Base-by-base conservation (phyloP, 2,888 invertebrate species). In the Brenthis ino region DNA sequence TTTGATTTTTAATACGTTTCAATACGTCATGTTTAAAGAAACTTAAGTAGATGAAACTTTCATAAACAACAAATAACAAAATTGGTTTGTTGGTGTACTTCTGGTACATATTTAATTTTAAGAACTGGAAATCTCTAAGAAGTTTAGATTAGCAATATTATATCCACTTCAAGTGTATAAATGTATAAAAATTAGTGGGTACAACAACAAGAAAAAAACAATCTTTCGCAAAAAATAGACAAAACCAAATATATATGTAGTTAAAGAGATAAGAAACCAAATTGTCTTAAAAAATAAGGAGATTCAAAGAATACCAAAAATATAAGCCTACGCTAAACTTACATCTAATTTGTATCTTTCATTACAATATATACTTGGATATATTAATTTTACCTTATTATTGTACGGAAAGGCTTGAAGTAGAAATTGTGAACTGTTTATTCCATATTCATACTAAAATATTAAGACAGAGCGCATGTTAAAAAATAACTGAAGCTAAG, bases 301-400 rank as follows among this genome's bases (percentile, higher is more conserved):
- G 50, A 56, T 61, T 67, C 50, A 4, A 48, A 43, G 28, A 48
- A 1, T 20, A 53, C 6, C 51, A 20, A 63, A 63, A 51, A 63
- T 16, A 61, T 54, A 56, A 56, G 50, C 51, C 56, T 37, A 61
- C 50, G 56, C 61, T 67, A 64, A 60, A 55, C 37, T 67, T 67
- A 67, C 54, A 48, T 20, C 58, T 60, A 60, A 55, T 47, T 67
- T 67, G 57, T 65, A 65, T 65, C n/a, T 24, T 65, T 16, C 53
- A 14, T 43, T 43, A 53, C 53, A 63, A 60, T 50, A 60, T 14
- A 56, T 50, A 60, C 20, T 28, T 50, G n/a, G 60, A 60, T 60
- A n/a, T 48, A n/a, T 50, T 50, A 24, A 48, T 48, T 47, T 47
- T 58, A 50, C 47, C 16, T 53, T 20, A 43, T 63, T 63, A 63